A percentile compares a stretch with the other conserved stretches of the same genome.
Evolutionary conservation across 2,888 invertebrate genomes (phyloP).

Genomic region (Strigamia maritima): DNA sequence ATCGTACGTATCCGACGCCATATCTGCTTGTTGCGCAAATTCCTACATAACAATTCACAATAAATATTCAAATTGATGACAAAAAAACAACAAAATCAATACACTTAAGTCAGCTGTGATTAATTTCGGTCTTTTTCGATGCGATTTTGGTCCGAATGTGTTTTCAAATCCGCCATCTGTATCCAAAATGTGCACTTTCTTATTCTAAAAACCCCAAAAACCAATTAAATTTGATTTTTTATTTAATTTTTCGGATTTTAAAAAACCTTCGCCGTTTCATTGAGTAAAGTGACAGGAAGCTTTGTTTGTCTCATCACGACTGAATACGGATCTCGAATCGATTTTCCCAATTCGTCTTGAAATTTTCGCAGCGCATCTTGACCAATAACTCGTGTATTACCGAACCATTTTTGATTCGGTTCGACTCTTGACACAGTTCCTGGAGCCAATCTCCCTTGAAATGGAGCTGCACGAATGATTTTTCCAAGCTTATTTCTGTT

Average conservation of each 20-base stretch:
- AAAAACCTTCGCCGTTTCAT: constrained; percentile 69
- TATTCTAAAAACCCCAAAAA: constrained; percentile 59
- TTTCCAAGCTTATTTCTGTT: constrained; percentile 70
- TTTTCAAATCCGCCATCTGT: constrained; percentile 88
- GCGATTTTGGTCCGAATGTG: constrained; percentile 93
- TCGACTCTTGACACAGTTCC: constrained; percentile 92
- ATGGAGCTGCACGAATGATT: constrained; percentile 91
- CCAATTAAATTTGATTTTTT: neutral
- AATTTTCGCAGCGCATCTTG: constrained; percentile 65
- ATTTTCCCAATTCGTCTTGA: constrained; percentile 89
- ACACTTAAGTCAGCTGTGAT: constrained; percentile 69
- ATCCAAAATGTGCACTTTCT: constrained; percentile 89
- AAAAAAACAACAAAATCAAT: neutral
- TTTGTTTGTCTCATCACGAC: constrained; percentile 95
- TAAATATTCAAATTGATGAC: neutral
- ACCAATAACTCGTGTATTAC: constrained; percentile 91
- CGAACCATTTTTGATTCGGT: constrained; percentile 98
- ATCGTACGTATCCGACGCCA: constrained; percentile 72
- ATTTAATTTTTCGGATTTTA: neutral
- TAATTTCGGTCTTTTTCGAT: constrained; percentile 81
- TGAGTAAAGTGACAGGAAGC: constrained; percentile 87
- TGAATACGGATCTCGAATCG: constrained; percentile 92
- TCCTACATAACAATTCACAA: constrained; percentile 46
- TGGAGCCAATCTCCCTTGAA: constrained; percentile 81
- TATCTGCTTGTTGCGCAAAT: constrained; percentile 68